phyloP scores from a whole-genome alignment of 2,113 vertebrate genomes.

The Datnioides undecimradiatus region DNA sequence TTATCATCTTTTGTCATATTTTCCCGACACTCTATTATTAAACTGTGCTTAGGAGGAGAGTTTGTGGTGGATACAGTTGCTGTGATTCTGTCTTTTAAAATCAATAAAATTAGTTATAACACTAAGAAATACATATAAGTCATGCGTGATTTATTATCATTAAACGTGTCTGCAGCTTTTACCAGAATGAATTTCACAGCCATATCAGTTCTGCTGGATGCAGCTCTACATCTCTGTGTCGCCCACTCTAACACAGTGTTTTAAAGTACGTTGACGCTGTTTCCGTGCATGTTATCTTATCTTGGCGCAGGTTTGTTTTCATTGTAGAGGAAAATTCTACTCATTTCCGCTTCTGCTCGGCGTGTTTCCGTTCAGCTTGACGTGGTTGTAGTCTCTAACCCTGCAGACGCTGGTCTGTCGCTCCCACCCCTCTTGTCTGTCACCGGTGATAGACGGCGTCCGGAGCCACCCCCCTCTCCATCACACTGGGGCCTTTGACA shows the following conservation, averaged over 20 bases:
- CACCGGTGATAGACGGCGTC: constrained; percentile 23
- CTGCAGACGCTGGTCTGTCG: constrained; percentile 31
- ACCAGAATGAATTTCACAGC: not conserved
- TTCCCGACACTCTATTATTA: too few species aligned
- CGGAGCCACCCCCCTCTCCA: constrained; percentile 12
- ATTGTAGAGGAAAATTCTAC: constrained; percentile 6
- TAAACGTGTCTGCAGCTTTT: not conserved
- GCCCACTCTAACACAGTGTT: too few species aligned
- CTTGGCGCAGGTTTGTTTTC: not conserved
- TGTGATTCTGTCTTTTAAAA: too few species aligned
- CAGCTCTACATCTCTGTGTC: too few species aligned
- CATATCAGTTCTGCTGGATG: not conserved
- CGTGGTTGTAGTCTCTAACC: not conserved
- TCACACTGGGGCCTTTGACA: not conserved
- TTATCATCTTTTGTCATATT: too few species aligned
- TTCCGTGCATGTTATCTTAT: not conserved
- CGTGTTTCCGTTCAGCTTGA: not conserved
- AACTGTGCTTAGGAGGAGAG: too few species aligned
- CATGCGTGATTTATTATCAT: not conserved
- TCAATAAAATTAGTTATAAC: too few species aligned
- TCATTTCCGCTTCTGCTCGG: not conserved
- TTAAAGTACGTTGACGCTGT: not conserved
- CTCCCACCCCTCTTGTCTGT: constrained; percentile 33
- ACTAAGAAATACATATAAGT: not conserved
- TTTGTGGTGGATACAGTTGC: too few species aligned